Evolutionary conservation across 2,113 vertebrate species (phyloP), one percentile per base, ranked within the genome.

Genomic region (Ursus arctos): DNA sequence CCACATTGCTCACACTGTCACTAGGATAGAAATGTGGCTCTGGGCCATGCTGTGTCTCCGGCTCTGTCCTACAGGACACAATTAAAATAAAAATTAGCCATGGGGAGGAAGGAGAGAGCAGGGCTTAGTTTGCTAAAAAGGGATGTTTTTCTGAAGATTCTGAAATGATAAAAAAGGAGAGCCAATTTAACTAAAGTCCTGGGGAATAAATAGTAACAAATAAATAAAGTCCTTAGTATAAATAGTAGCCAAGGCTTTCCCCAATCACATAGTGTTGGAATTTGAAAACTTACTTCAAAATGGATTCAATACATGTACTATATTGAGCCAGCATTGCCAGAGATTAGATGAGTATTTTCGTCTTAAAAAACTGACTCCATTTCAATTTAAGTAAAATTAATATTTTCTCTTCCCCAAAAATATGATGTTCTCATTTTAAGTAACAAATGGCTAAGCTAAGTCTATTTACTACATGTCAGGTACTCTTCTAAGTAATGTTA

Each of bases 1-100:
- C 92, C 7, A 53, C 49, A 65, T 82, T 86, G 7, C 40, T 96
- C 53, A 83, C 18, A 59, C 12, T 91, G 69, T 88, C 4, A 65
- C 16, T 40, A 49, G 53, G 24, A 61, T 69, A 97, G 59, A 65
- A 65, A 82, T n/a, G 49, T 91, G 81, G 76, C 71, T 88, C 51
- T 76, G 65, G 65, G 69, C 72, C 80, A 33, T 26, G n/a, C 22
- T 65, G 24, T 81, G 40, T 95, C 67, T 84, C 72, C 92, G 61
- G 31, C 5, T 92, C 47, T 88, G 31, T 86, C 96, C 33, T 92
- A 28, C 3, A 80, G 82, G 59, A 79, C 86, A 79, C 18, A 97
- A 77, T 92, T 93, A 92, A 97, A 96, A 96, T 93, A 74, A 97
- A 86, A 96, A 97, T 94, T 91, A 96, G 13, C 28, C 33, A 47